Percentiles rank a stretch among this genome's conserved stretches.
Evolutionary conservation across 2,888 invertebrate species (phyloP).

Genomic region (Cremastinae sp.): DNA sequence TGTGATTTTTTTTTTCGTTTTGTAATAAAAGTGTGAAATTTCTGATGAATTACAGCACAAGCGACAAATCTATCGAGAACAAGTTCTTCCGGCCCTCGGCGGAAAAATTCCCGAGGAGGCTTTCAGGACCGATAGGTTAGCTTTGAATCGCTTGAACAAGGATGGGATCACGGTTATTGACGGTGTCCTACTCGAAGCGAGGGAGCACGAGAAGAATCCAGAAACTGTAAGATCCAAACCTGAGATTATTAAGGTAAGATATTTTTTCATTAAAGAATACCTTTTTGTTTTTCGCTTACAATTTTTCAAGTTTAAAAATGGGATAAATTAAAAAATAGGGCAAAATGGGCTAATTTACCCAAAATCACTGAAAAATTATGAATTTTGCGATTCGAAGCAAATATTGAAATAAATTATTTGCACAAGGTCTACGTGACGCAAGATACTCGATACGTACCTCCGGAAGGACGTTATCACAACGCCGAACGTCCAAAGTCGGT

Average conservation of each 20-base stretch:
- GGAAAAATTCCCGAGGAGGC: conserved; percentile 85
- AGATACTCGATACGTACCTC: conserved; percentile 82
- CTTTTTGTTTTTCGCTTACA: too few relatives aligned
- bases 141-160: conserved; percentile 83
- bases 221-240: conserved; percentile 69
- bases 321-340: conserved; percentile 23
- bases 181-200: conserved; percentile 82
- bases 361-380: too few relatives aligned
- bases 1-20: too few relatives aligned
- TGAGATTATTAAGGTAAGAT: conserved; percentile 72
- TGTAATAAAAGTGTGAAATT: too few relatives aligned
- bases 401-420: conserved; percentile 11
- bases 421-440: conserved; percentile 80
- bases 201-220: conserved; percentile 75
- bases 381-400: too few relatives aligned
- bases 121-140: conserved; percentile 83
- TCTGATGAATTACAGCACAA: conserved; percentile 79
- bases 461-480: conserved; percentile 81
- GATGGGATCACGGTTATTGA: conserved; percentile 84
- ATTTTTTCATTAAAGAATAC: too few relatives aligned
- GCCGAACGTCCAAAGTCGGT: conserved; percentile 80
- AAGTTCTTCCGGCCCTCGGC: conserved; percentile 83
- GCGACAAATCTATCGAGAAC: conserved; percentile 84
- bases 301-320: not conserved
- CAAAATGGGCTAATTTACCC: too few relatives aligned